Evolutionary conservation across 2,797 vertebrate species (phyloP).

Genomic region (Delichon dasypus): DNA sequence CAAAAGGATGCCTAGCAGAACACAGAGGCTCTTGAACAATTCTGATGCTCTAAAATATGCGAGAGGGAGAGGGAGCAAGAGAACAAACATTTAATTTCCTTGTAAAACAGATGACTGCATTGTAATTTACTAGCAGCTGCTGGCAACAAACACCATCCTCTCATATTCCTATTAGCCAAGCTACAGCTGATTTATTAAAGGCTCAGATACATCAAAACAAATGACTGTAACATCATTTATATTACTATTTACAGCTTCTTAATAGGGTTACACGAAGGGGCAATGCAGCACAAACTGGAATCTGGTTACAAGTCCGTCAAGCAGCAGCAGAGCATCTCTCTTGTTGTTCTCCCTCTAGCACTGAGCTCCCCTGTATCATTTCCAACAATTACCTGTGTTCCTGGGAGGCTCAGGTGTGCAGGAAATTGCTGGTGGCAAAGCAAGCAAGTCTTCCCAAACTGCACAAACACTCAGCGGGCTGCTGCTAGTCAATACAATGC

Average conservation of each 20-base stretch:
- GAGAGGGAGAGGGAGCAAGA: conserved; percentile 45
- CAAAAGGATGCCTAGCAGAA: background rate
- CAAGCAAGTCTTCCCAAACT: background rate
- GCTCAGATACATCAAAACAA: conserved; percentile 80
- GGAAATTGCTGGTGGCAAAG: background rate
- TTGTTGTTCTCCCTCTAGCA: background rate
- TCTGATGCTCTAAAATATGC: background rate
- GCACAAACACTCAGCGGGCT: background rate
- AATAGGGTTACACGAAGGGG: conserved; percentile 75
- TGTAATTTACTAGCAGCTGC: conserved; percentile 81
- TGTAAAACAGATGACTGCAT: conserved; percentile 81
- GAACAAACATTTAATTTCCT: conserved; percentile 78
- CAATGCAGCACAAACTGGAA: conserved; percentile 63
- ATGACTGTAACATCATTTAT: conserved; percentile 81
- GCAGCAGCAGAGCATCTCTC: conserved; percentile 20
- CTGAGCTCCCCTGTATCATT: background rate
- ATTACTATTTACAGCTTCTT: conserved; percentile 79
- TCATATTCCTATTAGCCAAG: conserved; percentile 81
- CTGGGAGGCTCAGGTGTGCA: background rate
- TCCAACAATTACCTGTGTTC: background rate
- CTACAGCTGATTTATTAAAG: conserved; percentile 80
- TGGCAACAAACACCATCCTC: conserved; percentile 69
- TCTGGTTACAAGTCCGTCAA: conserved; percentile 51
- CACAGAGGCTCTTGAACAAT: background rate
- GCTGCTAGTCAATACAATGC: background rate